Conservation (phyloP, 2,113 vertebrate species). For the Dendrocopos noguchii region DNA sequence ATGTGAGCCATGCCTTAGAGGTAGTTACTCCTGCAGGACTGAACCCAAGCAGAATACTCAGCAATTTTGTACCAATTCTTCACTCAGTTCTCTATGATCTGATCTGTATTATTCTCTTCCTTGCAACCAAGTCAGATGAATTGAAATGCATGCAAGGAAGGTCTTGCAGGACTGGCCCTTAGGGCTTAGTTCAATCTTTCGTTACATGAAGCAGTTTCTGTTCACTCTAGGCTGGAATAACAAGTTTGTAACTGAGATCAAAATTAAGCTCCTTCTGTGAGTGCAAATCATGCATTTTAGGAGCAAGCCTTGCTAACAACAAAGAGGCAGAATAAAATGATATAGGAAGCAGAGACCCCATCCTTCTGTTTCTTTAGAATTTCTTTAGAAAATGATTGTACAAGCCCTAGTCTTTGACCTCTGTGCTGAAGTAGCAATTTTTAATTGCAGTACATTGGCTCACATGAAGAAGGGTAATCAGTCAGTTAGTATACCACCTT, state of each 20-base stretch:
- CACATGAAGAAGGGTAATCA: neutral
- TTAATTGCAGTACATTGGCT: conserved; percentile 45
- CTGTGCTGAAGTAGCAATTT: conserved; percentile 7
- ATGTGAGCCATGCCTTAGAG: neutral
- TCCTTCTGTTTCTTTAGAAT: conserved; percentile 13
- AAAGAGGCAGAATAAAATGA: conserved; percentile 16
- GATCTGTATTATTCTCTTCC: neutral
- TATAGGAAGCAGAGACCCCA: neutral
- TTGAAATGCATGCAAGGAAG: neutral
- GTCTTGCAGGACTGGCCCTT: neutral
- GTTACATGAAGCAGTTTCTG: neutral
- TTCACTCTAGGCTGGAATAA: neutral
- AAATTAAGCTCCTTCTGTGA: conserved; percentile 32
- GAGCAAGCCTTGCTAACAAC: conserved; percentile 4
- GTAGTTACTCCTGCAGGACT: neutral
- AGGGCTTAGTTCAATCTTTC: neutral
- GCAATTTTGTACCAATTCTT: neutral
- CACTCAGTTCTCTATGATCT: neutral
- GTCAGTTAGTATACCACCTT: neutral
- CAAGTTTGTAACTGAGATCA: neutral
- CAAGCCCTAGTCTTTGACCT: conserved; percentile 42
- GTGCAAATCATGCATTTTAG: neutral
- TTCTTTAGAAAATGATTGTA: conserved; percentile 40
- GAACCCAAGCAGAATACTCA: neutral
- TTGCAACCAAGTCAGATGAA: neutral